Conservation (phyloP, 2,888 invertebrate genomes). For the Torymus aiolomorphi region DNA sequence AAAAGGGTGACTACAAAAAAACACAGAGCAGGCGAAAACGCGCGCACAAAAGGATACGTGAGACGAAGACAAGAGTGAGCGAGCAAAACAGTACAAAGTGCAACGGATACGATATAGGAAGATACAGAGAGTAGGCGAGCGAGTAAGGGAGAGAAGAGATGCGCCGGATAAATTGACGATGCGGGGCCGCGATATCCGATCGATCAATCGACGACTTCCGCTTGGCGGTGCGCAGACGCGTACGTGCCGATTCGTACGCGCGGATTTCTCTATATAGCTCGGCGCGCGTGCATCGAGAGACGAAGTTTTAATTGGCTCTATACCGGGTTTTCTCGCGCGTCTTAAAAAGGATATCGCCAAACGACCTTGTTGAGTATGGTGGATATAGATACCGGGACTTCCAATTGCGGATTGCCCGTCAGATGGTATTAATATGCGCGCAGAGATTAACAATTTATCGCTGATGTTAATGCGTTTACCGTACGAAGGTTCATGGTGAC, state of each 20-base stretch:
- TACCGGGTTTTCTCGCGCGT: too few relatives aligned
- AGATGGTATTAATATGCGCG: conserved; percentile 25
- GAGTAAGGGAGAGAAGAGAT: conserved; percentile 33
- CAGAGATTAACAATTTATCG: conserved; percentile 42
- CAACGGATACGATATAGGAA: background rate
- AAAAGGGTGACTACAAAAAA: background rate
- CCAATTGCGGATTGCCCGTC: too few relatives aligned
- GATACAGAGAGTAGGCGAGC: background rate
- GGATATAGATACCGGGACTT: too few relatives aligned
- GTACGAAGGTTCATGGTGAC: conserved; percentile 22
- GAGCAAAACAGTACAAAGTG: conserved; percentile 8
- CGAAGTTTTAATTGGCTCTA: conserved; percentile 39
- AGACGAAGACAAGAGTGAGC: conserved; percentile 36
- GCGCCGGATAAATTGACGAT: conserved; percentile 53
- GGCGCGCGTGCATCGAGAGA: conserved; percentile 7
- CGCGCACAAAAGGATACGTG: conserved; percentile 28
- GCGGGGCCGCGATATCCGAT: conserved; percentile 64
- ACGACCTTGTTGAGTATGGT: too few relatives aligned
- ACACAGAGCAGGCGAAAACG: conserved; percentile 5
- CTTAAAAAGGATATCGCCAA: too few relatives aligned
- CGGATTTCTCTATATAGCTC: conserved; percentile 19
- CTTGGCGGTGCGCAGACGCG: conserved; percentile 45
- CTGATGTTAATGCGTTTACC: conserved; percentile 15
- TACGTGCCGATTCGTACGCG: conserved; percentile 46
- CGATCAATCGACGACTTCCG: conserved; percentile 67